Base-by-base conservation (phyloP, 2,888 invertebrate genomes). In the Erynnis tages region DNA sequence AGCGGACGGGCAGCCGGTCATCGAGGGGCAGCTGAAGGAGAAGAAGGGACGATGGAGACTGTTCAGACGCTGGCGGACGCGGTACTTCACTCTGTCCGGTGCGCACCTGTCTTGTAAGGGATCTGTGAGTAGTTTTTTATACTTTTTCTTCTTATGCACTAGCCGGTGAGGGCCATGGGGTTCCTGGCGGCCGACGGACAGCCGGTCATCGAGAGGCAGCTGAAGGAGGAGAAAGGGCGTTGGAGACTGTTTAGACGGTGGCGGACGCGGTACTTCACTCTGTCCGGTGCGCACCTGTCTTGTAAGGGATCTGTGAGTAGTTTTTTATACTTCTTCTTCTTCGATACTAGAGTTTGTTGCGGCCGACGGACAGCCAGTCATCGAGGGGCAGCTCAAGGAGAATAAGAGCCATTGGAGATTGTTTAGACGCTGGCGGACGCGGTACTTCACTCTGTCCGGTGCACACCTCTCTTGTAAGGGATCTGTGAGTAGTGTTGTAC, bases 1-100 rank as follows among this genome's bases (percentile, higher is more conserved):
- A 54, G 95, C 92, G 54, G 95, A 95, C 79, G 94, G 95, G 13
- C 93, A 93, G 71, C 97, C 97, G 27, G 95, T 97, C 65, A 96
- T 97, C 62, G 96, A 97, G 76, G 97, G 97, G 0, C 96, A 96
- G 73, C 84, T 97, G 30, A 97, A 97, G 78, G 97, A 97, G 87
- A 97, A 97, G 84, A 96, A 96, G 76, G 96, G 97, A 11, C 92
- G 96, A 66, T 98, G 97, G 97, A 91, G 96, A 63, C 91, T 98
- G 58, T 96, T 98, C 80, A 91, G 96, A 32, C 88, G 97, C 60
- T 98, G 98, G 98, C 92, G 97, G 61, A 98, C 97, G 3, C 88
- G 98, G 60, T 97, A 98, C 83, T 98, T 98, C 82, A 98, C 98
- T 1, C 88, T 98, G 17, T 97, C 97, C 21, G 97, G 97, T 0